Conservation (phyloP, 2,113 vertebrate species). For the Ailuropoda melanoleuca region DNA sequence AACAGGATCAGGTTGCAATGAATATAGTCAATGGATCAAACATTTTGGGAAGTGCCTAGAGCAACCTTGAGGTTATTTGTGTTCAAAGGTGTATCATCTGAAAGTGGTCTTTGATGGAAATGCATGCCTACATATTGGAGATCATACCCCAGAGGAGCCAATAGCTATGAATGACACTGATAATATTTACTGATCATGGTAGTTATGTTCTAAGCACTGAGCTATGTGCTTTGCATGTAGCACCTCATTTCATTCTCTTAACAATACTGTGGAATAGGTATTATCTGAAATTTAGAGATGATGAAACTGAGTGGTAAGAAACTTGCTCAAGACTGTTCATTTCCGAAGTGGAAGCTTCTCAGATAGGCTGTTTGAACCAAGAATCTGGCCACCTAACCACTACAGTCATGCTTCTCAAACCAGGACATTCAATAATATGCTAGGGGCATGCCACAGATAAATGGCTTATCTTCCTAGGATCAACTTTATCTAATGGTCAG, state of each 20-base stretch:
- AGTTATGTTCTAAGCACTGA: not conserved
- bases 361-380: not conserved
- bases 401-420: not conserved
- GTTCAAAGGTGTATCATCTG: slow-evolving; percentile 12
- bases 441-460: not conserved
- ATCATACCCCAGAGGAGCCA: not conserved
- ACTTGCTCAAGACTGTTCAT: not conserved
- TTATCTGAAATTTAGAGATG: not conserved
- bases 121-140: not conserved
- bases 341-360: not conserved
- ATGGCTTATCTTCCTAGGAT: not conserved
- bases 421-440: rapidly evolving
- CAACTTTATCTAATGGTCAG: not conserved
- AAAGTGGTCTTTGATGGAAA: not conserved
- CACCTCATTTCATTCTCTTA: not conserved
- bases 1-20: not conserved
- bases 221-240: not conserved
- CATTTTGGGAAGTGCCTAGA: slow-evolving; percentile 10
- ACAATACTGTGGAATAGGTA: not conserved
- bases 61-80: slow-evolving; percentile 19
- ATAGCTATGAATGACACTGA: not conserved
- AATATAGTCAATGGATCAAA: slow-evolving; percentile 6
- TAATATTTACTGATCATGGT: not conserved
- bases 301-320: not conserved
- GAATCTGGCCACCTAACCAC: not conserved